Conservation (phyloP, 2,888 invertebrate genomes). For the Harmothoe impar region DNA sequence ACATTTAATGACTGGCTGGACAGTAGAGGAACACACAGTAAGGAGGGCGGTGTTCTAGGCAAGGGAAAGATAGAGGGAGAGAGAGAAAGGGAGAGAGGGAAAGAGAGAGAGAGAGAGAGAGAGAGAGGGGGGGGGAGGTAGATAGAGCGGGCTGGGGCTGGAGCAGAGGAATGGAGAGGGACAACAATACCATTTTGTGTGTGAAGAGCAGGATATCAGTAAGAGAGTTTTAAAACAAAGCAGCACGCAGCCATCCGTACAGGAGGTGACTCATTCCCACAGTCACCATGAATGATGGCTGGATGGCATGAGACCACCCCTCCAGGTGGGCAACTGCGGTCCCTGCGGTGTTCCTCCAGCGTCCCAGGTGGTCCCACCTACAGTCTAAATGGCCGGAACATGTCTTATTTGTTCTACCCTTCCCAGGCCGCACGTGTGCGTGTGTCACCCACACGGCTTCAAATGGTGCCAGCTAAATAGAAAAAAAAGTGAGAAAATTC, state of each 20-base stretch:
- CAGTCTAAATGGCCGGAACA: neutral
- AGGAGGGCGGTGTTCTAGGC: neutral
- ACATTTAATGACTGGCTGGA: too few species aligned
- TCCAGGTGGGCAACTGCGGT: neutral
- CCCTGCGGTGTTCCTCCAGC: neutral
- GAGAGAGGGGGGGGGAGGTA: neutral
- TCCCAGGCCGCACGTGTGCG: neutral
- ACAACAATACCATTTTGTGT: neutral
- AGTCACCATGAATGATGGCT: neutral
- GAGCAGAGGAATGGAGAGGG: slow-evolving; percentile 21
- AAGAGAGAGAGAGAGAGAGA: neutral
- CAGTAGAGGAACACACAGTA: neutral
- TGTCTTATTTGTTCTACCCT: neutral
- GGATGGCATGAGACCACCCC: neutral
- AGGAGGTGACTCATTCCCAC: slow-evolving; percentile 13
- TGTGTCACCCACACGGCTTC: neutral
- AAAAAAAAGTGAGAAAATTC: too few species aligned
- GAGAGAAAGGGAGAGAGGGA: neutral
- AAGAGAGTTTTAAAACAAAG: slow-evolving; percentile 37
- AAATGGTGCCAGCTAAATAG: neutral
- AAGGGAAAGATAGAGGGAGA: neutral
- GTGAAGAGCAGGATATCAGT: neutral
- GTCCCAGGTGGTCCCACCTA: slow-evolving; percentile 1
- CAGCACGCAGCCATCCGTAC: neutral
- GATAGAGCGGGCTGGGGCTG: neutral